These are phyloP conservation scores for Pollenia griseotomentosa DNA, from an alignment of 2,888 invertebrate genomes.

Conservation along the genomic window DNA sequence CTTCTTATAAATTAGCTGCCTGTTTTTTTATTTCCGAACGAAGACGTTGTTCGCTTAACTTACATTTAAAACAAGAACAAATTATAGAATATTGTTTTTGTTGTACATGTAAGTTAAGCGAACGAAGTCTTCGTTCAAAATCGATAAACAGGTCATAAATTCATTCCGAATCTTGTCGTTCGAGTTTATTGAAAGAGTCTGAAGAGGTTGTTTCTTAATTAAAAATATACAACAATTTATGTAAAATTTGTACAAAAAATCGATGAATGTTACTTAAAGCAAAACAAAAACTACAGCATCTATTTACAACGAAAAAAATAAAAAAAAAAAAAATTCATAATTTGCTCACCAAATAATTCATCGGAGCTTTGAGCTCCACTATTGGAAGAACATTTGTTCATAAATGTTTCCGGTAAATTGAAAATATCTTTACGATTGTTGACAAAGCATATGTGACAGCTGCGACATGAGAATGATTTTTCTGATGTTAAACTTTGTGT, in stretches of 20 bases:
- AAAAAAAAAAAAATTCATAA: background rate
- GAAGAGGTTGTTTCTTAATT: too few species aligned
- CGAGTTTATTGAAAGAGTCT: too few species aligned
- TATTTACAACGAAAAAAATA: conserved; percentile 36
- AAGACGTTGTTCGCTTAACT: too few species aligned
- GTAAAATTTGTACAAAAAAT: background rate
- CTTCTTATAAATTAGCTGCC: too few species aligned
- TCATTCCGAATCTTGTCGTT: too few species aligned
- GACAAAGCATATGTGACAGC: conserved; percentile 84
- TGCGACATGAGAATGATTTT: conserved; percentile 82
- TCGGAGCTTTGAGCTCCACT: conserved; percentile 71
- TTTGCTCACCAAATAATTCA: conserved; percentile 73
- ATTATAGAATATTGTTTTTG: too few species aligned
- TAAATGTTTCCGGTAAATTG: conserved; percentile 80
- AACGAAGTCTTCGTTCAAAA: too few species aligned
- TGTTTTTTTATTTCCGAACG: too few species aligned
- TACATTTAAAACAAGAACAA: too few species aligned
- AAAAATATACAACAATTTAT: too few species aligned
- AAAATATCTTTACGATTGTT: conserved; percentile 84
- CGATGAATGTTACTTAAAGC: background rate
- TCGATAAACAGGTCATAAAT: too few species aligned
- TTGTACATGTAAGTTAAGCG: too few species aligned
- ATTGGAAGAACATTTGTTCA: conserved; percentile 73
- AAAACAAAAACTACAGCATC: conserved; percentile 1
- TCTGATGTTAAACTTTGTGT: conserved; percentile 84